Percentiles rank a stretch among this genome's conserved stretches.
These are phyloP conservation scores for Cephonodes hylas DNA, from an alignment of 2,888 invertebrate genomes.

Conservation along the genomic window DNA sequence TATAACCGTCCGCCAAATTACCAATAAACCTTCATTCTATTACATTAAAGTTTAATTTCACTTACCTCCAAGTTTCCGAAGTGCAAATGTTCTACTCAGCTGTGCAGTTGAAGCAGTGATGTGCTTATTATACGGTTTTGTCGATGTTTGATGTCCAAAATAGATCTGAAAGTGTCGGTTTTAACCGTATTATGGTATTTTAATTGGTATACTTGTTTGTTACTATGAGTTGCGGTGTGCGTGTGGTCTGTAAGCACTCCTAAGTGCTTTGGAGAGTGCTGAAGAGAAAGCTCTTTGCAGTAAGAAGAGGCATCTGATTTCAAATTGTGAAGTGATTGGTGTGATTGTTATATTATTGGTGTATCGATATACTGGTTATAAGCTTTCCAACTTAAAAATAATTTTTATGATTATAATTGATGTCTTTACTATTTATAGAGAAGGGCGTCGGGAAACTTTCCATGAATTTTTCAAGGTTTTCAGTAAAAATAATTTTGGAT, in stretches of 20 bases:
- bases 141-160: constrained; percentile 17
- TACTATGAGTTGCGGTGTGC: constrained; percentile 10
- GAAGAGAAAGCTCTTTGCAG: no score
- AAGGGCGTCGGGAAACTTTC: no score
- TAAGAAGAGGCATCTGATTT: no score
- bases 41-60: background rate
- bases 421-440: no score
- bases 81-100: background rate
- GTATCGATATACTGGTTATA: no score
- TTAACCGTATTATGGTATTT: constrained; percentile 15
- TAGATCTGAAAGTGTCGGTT: constrained; percentile 11
- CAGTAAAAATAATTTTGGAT: no score
- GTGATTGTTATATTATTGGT: no score
- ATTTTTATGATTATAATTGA: no score
- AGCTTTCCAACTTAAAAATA: no score
- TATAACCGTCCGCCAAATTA: background rate
- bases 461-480: no score
- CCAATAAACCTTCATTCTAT: background rate
- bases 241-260: constrained; percentile 14
- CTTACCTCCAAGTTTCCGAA: background rate
- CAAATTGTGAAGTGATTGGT: no score
- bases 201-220: constrained; percentile 9
- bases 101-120: constrained; percentile 12
- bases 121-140: constrained; percentile 12
- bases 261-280: no score